These are phyloP conservation scores for Aphelenchoides fujianensis DNA, from an alignment of 1,140 invertebrate genomes.

Conservation along the genomic window DNA sequence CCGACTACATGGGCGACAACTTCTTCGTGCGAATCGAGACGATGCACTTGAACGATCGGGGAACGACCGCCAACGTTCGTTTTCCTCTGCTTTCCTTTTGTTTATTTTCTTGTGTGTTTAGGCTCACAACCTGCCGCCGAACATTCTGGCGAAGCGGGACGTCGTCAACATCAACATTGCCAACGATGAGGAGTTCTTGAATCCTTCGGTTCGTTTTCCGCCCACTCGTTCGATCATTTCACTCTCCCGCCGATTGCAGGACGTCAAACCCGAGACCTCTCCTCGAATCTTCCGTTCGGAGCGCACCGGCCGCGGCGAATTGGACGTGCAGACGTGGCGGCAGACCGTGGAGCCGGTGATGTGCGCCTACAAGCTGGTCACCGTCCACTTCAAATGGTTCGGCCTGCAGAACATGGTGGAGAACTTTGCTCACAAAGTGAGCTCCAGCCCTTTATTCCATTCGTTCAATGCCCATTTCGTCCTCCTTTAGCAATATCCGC, in stretches of 20 bases:
- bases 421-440: conserved; percentile 81
- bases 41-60: conserved; percentile 82
- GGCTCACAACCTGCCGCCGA: conserved; percentile 46
- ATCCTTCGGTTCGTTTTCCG: conserved; percentile 26
- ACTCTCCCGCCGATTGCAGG: too few species aligned
- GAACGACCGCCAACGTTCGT: conserved; percentile 79
- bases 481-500: conserved; percentile 73
- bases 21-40: conserved; percentile 95
- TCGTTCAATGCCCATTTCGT: background rate
- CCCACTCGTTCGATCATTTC: conserved; percentile 69
- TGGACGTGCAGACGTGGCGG: conserved; percentile 76
- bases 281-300: conserved; percentile 82
- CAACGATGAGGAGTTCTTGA: conserved; percentile 53
- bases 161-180: conserved; percentile 59
- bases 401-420: conserved; percentile 90
- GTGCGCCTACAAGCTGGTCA: conserved; percentile 97
- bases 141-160: conserved; percentile 54
- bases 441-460: too few species aligned
- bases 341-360: conserved; percentile 77
- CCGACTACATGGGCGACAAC: conserved; percentile 98
- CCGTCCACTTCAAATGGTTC: conserved; percentile 98
- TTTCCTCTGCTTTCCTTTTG: too few species aligned
- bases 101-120: too few species aligned
- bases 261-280: conserved; percentile 70
- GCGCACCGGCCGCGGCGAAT: conserved; percentile 89